A percentile compares a stretch with the other conserved stretches of the same genome.
These are phyloP conservation scores for Agrypnia vestita DNA, from an alignment of 1,140 invertebrate species.

Conservation along the genomic window DNA sequence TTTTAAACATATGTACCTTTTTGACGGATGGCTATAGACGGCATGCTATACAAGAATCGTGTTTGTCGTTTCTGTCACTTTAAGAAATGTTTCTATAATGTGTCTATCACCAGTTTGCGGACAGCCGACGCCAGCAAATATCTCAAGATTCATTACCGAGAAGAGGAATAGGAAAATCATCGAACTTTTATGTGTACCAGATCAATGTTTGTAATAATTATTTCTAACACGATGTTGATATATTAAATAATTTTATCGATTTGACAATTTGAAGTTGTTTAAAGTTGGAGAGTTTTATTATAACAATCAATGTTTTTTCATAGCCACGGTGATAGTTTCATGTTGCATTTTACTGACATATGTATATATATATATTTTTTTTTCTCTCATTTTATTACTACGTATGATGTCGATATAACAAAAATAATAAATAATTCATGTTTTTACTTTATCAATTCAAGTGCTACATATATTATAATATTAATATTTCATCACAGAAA, in stretches of 20 bases:
- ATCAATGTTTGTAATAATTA: constrained; percentile 19
- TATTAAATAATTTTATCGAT: constrained; percentile 37
- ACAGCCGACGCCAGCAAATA: not conserved
- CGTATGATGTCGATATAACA: not conserved
- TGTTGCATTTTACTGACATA: not conserved
- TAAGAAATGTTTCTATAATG: constrained; percentile 3
- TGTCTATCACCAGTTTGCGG: not conserved
- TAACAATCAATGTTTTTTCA: not conserved
- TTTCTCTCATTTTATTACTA: constrained; percentile 3
- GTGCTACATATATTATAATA: constrained; percentile 1
- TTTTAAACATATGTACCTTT: constrained; percentile 32
- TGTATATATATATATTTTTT: not conserved
- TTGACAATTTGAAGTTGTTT: constrained; percentile 28
- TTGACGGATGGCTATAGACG: not conserved
- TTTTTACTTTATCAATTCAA: constrained; percentile 8
- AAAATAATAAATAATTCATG: not conserved
- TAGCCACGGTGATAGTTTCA: not conserved
- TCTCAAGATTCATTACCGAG: not conserved
- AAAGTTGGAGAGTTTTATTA: constrained; percentile 32
- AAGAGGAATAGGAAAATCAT: not conserved
- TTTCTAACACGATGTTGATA: constrained; percentile 40
- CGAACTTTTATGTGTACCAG: constrained; percentile 18
- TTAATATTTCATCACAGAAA: not conserved
- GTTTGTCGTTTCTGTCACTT: constrained; percentile 6
- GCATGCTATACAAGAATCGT: not conserved